Base-by-base conservation (phyloP, 2,797 vertebrate species). In the Peromyscus attwateri region DNA sequence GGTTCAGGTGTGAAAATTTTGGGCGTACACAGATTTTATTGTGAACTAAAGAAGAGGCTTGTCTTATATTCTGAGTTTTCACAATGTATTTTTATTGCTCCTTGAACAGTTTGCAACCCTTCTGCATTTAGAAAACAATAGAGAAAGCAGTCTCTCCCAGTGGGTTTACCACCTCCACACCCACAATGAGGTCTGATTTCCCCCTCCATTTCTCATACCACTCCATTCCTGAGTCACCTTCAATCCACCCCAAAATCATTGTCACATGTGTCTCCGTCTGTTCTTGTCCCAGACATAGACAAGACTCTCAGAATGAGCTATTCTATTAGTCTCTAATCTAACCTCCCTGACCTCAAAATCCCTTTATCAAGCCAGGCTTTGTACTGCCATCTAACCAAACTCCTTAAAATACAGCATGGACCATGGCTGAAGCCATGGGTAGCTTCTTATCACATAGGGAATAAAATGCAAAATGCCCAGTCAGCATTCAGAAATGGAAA, bases 121-220 rank as follows among this genome's bases (percentile, higher is more conserved):
- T 87, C 43, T 91, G 21, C 83, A 52, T 75, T 96, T 89, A 91
- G 87, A 94, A 95, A 96, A 79, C 16, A 92, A 27, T 31, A 85
- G 16, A 80, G 34, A 94, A 76, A n/a, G 11, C 37, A 75, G 0
- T 73, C 40, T 93, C 75, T 96, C 85, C 57, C 85, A 75, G 88
- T 89, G 52, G 55, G 62, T 82, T 94, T 25, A 62, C 43, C n/a
- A 75, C 52, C n/a, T 87, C 34, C 60, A 57, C 27, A 57, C 8
- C 25, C 34, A 40, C 91, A 66, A 68, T 73, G n/a, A 92, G 91
- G 92, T 34, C 40, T 17, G 34, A 91, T 87, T 34, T 23, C 64
- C 62, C 79, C 55, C 68, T 68, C 16, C 62, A 84, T 62, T 95
- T 90, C n/a, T 70, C 34, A 83, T 14, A 62, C 37, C 23, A 66